A percentile compares a stretch with the other conserved stretches of the same genome.
phyloP scores from a whole-genome alignment of 1,140 invertebrate species.

The Cydia strobilella region DNA sequence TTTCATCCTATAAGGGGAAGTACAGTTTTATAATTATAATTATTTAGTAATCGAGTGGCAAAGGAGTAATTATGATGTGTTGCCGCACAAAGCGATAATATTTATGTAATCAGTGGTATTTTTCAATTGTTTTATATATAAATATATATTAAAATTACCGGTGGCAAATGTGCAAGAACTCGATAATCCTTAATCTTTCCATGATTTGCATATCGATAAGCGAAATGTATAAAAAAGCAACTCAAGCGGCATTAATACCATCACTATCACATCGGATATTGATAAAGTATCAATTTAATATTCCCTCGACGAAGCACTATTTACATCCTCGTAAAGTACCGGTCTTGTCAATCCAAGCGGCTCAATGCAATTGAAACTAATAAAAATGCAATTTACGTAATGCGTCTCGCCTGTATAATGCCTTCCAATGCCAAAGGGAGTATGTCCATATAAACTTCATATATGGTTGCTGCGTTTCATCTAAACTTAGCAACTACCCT shows the following conservation, averaged over 20 bases:
- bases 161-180: not conserved
- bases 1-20: too few species aligned
- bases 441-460: not conserved
- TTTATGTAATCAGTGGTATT: not conserved
- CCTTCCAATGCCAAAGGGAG: not conserved
- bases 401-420: constrained; percentile 55
- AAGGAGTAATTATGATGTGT: too few species aligned
- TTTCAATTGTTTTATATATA: not conserved
- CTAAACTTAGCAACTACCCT: constrained; percentile 46
- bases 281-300: not conserved
- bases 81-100: too few species aligned
- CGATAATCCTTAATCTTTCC: not conserved
- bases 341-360: constrained; percentile 43
- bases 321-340: constrained; percentile 7
- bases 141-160: not conserved
- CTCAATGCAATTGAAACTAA: constrained; percentile 57
- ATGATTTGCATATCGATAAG: not conserved
- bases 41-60: too few species aligned
- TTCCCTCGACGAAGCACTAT: not conserved
- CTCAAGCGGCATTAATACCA: not conserved
- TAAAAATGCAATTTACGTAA: constrained; percentile 71
- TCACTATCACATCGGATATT: not conserved
- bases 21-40: too few species aligned
- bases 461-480: not conserved
- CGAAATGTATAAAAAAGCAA: not conserved